Conservation (phyloP, 2,797 vertebrate genomes). For the Limosa lapponica region DNA sequence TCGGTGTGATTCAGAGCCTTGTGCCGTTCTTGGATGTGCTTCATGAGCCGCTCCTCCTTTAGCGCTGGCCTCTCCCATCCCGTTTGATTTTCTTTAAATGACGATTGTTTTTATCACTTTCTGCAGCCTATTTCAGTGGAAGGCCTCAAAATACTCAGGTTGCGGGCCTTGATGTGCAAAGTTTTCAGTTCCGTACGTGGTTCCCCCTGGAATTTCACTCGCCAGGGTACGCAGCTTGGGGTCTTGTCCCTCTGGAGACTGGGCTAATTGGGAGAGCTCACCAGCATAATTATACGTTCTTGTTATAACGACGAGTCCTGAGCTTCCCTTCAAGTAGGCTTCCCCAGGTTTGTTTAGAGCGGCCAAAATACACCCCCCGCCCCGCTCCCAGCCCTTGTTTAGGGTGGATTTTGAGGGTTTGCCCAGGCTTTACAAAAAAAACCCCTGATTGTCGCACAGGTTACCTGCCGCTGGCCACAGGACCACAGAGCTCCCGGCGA, state of each 20-base stretch:
- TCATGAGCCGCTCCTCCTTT: neutral
- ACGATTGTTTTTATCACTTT: neutral
- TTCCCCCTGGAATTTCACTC: neutral
- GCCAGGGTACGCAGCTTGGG: rapidly evolving
- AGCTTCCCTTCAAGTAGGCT: neutral
- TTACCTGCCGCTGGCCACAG: rapidly evolving
- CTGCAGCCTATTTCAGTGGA: neutral
- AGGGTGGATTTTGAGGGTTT: neutral
- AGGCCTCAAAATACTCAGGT: neutral
- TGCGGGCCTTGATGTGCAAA: neutral
- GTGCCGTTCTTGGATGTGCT: neutral
- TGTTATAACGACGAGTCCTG: rapidly evolving
- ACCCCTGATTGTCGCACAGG: neutral
- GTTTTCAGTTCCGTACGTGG: neutral
- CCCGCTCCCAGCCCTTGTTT: neutral
- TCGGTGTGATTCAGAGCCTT: neutral
- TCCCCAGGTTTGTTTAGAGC: neutral
- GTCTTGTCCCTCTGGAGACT: neutral
- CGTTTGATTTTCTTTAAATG: neutral
- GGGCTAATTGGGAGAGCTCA: neutral
- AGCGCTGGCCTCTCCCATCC: neutral
- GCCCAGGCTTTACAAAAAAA: neutral
- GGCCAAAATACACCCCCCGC: rapidly evolving
- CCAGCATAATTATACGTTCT: rapidly evolving
- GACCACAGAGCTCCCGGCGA: too few species aligned